Percentiles rank a stretch among this genome's conserved stretches.
phyloP scores from a whole-genome alignment of 64 coral and sea anemone genomes.

The Stichodactyla helianthus region DNA sequence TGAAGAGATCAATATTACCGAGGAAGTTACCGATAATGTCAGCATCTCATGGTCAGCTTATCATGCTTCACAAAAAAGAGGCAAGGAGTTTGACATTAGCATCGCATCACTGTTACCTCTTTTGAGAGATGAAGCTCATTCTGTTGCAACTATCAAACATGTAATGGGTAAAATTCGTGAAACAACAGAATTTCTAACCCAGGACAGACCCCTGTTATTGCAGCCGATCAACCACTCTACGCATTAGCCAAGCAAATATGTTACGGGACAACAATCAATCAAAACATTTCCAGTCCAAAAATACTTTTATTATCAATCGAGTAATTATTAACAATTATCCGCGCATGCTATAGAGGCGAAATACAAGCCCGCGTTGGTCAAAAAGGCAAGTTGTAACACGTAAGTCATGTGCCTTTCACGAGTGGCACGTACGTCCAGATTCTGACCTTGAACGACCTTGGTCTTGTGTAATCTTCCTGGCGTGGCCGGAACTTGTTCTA shows the following conservation, averaged over 20 bases:
- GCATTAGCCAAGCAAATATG: conserved; percentile 22
- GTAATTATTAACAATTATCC: too few relatives aligned
- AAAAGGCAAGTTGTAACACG: too few relatives aligned
- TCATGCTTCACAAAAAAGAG: not conserved
- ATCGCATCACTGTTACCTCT: not conserved
- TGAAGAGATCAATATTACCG: not conserved
- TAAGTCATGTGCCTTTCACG: too few relatives aligned
- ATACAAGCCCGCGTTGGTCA: too few relatives aligned
- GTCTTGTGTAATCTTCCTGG: too few relatives aligned
- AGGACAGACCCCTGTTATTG: conserved; percentile 15
- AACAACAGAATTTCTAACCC: not conserved
- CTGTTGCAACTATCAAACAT: conserved; percentile 37
- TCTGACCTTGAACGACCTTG: too few relatives aligned
- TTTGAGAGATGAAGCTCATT: conserved; percentile 23
- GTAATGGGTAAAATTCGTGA: conserved; percentile 20
- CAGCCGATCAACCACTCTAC: conserved; percentile 23
- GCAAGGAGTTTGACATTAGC: not conserved
- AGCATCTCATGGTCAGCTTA: conserved; percentile 15
- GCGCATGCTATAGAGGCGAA: too few relatives aligned
- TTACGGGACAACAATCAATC: too few relatives aligned
- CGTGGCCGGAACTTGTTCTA: too few relatives aligned
- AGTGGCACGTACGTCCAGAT: too few relatives aligned
- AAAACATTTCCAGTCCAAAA: too few relatives aligned
- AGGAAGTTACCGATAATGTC: not conserved
- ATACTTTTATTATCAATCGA: too few relatives aligned